Conservation (phyloP, 2,113 vertebrate genomes). For the Eretmochelys imbricata region DNA sequence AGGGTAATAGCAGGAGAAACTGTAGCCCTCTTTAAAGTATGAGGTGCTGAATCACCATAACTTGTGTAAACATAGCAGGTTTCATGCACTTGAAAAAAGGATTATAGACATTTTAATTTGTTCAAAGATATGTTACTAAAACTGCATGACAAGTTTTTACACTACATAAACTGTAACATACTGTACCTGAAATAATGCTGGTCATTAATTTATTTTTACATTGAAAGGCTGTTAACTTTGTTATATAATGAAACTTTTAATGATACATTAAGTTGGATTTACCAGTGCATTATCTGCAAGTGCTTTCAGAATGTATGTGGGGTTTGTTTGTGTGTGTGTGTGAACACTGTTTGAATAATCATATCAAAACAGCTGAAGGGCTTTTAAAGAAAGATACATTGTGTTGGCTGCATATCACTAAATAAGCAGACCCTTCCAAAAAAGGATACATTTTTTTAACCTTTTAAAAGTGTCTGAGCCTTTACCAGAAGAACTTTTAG, state of each 20-base stretch:
- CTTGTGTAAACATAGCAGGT: neutral
- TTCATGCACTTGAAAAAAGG: constrained; percentile 11
- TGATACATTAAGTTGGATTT: neutral
- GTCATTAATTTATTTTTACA: neutral
- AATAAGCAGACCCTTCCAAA: neutral
- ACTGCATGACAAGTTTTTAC: neutral
- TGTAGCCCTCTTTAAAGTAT: constrained; percentile 27
- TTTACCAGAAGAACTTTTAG: constrained; percentile 5
- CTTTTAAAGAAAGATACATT: neutral
- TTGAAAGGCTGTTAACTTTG: neutral
- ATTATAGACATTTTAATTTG: constrained; percentile 32
- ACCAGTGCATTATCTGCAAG: neutral
- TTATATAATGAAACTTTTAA: neutral
- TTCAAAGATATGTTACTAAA: neutral
- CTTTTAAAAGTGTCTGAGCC: neutral
- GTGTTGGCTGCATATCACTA: neutral
- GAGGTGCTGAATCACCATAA: neutral
- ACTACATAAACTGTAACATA: neutral
- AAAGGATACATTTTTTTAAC: fast-evolving
- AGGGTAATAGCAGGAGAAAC: constrained; percentile 33
- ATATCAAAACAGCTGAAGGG: neutral
- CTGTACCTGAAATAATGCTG: neutral
- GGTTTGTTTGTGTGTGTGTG: too few species aligned
- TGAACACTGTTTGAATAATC: neutral
- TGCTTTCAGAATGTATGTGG: neutral